Base-by-base conservation (phyloP, 2,797 vertebrate species). In the Tokudaia tokunoshimensis region DNA sequence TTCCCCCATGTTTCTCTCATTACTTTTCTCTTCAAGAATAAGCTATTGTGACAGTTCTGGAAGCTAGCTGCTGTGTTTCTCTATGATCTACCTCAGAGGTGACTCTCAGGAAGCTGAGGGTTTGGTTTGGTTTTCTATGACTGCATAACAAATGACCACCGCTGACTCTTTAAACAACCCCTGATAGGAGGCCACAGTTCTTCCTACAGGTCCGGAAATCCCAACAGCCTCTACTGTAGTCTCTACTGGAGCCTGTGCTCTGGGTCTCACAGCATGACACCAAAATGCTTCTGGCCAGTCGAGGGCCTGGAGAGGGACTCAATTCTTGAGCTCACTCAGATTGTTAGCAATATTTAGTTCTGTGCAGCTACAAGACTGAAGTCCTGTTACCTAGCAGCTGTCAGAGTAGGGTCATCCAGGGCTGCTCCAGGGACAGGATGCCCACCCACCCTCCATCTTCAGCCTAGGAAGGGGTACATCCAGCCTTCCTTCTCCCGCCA, bases 341-440 rank as follows among this genome's bases (percentile, higher is more conserved):
- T 61, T 47, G 83, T 67, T 80, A 61, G 80, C 67, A 89, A 82
- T 91, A 26, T 20, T 14, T 6, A 31, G 59, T 41, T 70, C 26
- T 1, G 41, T 20, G 47, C 47, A 12, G 47, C 76, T 55, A 31
- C 15, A 55, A 9, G 57, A 57, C 55, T 34, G 1, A 47, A 1
- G 81, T 70, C 89, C 57, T 41, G 29, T 5, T 41, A 37, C 24
- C 22, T 84, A 29, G 26, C 41, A 34, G 44, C 44, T 52, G 22
- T 44, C 34, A 14, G n/a, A 50, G 2, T 29, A 11, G 5, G 17
- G 61, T 90, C 70, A 20, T 24, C 65, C 9, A 50, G 22, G 59
- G 6, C 29, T 31, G 15, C 63, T 37, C 34, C 31, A 1, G 4
- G 37, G 24, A n/a, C 50, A 29, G 6, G 2, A 1, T 1, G 0